Evolutionary conservation across 2,113 vertebrate species (phyloP), one percentile per base, ranked within the genome.

Genomic region (Osmerus mordax): DNA sequence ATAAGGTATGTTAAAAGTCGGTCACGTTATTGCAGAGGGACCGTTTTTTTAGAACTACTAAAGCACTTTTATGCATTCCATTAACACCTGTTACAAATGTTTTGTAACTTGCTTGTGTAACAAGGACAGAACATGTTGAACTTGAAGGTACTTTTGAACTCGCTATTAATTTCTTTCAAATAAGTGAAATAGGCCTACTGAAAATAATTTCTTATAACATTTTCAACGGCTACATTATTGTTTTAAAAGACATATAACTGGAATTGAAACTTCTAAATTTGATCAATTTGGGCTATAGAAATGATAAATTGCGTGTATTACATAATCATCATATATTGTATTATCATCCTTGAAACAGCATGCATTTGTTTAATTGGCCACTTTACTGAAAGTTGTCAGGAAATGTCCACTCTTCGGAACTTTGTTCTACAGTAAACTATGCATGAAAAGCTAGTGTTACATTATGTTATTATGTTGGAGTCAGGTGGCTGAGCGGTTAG

Each of bases 1-100:
- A 18, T 64, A 69, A 79, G 83, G 84, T 84, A 78, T 3, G 1
- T 66, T 76, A 23, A 13, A 23, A 12, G 5, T 59, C 23, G 58
- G 7, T 9, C 19, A 60, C 23, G 19, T 23, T 60, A 16, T 60
- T 23, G 1, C 58, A 23, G 58, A 5, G 7, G 21, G 13, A 60
- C 7, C 2, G 3, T 13, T 19, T 60, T 60, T 25, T 23, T 21
- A 23, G 19, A 16, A 16, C 58, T 25, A 14, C 58, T 60, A 60
- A 60, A 7, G 11, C 4, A 7, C 19, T 59, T 60, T 14, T 41
- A 4, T 2, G 11, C 64, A 3, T 41, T 18, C 11, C 1, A 5
- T 21, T 19, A 11, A 47, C n/a, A 13, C 19, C 8, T 65, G 36
- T 47, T 60, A 13, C 21, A 59, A 47, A 11, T 21, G 29, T 41